Conservation (phyloP, 2,113 vertebrate genomes). For the Pavo muticus region DNA sequence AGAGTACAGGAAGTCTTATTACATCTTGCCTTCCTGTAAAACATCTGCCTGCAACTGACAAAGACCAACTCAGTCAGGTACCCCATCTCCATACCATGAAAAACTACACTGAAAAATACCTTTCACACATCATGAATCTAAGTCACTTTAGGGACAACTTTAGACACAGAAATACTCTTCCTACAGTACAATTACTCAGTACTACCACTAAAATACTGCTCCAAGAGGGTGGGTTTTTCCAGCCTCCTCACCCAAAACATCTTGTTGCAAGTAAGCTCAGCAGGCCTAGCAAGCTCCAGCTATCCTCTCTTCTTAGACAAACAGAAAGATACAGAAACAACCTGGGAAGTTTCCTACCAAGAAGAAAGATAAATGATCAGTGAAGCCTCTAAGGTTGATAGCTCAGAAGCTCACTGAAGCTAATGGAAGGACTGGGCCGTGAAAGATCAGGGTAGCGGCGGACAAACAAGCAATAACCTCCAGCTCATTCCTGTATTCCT, state of each 20-base stretch:
- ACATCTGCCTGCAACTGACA: background rate
- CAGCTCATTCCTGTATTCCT: background rate
- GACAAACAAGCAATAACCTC: background rate
- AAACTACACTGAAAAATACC: background rate
- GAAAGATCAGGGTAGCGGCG: background rate
- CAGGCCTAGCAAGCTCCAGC: fast-evolving
- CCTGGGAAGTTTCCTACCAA: background rate
- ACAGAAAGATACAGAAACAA: fast-evolving
- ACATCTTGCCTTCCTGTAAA: background rate
- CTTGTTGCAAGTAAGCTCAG: background rate
- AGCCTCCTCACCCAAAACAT: background rate
- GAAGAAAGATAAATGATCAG: background rate
- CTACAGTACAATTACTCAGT: background rate
- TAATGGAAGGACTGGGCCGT: background rate
- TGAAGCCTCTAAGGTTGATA: background rate
- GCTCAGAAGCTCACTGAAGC: background rate
- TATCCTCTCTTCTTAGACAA: background rate
- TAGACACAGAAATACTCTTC: background rate
- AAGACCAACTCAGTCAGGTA: background rate
- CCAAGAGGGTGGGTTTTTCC: background rate
- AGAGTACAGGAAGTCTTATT: background rate
- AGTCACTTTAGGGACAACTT: background rate
- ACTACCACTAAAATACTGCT: background rate
- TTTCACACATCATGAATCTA: background rate
- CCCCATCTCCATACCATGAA: background rate